Base-by-base conservation (phyloP, 2,113 vertebrate species). In the Cynocephalus volans region DNA sequence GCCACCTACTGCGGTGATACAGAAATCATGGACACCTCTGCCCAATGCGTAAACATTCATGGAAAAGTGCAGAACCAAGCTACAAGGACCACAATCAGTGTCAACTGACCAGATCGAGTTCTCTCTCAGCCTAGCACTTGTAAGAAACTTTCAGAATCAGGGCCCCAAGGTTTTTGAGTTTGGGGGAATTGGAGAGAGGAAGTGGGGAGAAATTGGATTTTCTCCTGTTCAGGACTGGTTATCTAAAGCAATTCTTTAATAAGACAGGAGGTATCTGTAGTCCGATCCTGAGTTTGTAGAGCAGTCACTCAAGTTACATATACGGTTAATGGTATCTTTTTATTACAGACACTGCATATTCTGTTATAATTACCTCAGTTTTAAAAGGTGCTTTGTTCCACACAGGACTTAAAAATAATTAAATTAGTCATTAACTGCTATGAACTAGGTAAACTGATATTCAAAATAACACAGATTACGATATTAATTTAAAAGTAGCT, bases 401-500 rank as follows among this genome's bases (percentile, higher is more conserved):
- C 41, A 82, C 1, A 12, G 73, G 94, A 52, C 28, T 72, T 96
- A 33, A 73, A 79, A 91, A 62, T 3, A 87, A 70, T 88, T 88
- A 24, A 93, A 23, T 72, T 70, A 77, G 64, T 83, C 45, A 88
- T 85, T 92, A 73, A 90, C 31, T 83, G 7, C 54, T 72, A 88
- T 70, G 31, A 91, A 85, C 11, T 76, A 96, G 56, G 31, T 91
- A 88, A 89, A 93, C 33, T 70, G 18, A 73, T 48, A 36, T 67
- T 95, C 52, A 89, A 97, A 92, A 93, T 45, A 75, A 54, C 58
- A 85, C 45, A 84, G 72, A 52, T 69, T 86, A 86, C 54, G 17
- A 83, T 21, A 97, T 31, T 64, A 80, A 79, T 88, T 84, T 77
- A 24, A 93, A 96, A 93, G 21, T 88, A 65, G n/a, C 41, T 72